Evolutionary conservation across 2,113 vertebrate species (phyloP).

Genomic region (Nycticorax nycticorax): DNA sequence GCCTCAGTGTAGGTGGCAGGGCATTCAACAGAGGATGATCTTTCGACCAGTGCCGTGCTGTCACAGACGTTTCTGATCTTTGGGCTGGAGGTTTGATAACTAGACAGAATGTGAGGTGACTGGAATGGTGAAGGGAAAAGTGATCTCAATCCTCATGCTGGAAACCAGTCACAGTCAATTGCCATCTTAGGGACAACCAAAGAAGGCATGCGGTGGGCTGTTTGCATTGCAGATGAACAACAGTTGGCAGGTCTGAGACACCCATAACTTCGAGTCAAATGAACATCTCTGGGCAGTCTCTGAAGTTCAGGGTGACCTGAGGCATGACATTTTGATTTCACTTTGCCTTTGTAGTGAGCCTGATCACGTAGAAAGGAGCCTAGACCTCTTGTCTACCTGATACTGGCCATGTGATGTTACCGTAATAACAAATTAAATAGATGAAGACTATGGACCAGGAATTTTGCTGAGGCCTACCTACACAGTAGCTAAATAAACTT

Average conservation of each 20-base stretch:
- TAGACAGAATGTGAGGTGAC: fast-evolving
- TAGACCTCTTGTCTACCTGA: neutral
- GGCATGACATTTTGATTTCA: neutral
- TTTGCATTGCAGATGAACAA: neutral
- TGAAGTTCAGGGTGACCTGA: neutral
- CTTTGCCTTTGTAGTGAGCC: neutral
- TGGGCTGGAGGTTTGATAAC: no score
- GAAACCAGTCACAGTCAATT: neutral
- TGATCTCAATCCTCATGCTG: neutral
- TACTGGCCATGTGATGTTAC: neutral
- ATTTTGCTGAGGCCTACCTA: neutral
- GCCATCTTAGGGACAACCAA: neutral
- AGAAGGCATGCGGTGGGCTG: neutral
- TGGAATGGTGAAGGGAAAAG: neutral
- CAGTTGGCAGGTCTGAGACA: neutral
- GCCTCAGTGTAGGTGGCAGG: neutral
- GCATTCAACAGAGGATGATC: neutral
- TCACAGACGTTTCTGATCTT: neutral
- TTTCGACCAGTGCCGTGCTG: neutral
- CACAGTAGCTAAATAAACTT: neutral
- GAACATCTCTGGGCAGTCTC: neutral
- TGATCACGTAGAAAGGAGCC: neutral
- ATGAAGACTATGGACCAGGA: neutral
- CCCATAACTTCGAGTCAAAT: neutral
- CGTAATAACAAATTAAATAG: neutral